Percentiles rank a stretch among this genome's conserved stretches.
phyloP scores from a whole-genome alignment of 2,113 vertebrate genomes.

The Phalacrocorax aristotelis region DNA sequence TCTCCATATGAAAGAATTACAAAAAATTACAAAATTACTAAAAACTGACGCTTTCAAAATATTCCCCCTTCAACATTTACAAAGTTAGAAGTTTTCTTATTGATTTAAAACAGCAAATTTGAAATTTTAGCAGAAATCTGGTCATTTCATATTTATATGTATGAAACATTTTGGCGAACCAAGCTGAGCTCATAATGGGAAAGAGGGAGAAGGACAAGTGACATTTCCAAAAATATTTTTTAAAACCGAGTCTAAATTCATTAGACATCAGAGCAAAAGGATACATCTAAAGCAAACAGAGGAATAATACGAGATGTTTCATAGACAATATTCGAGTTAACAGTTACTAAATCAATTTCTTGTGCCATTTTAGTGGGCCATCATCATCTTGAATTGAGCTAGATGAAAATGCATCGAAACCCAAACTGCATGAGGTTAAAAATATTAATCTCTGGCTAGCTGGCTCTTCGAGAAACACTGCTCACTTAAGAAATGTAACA shows the following conservation, averaged over 20 bases:
- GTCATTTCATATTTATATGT: background rate
- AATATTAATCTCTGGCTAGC: background rate
- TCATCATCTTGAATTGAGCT: background rate
- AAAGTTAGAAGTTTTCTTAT: background rate
- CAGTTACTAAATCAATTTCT: background rate
- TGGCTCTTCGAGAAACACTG: background rate
- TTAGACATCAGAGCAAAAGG: background rate
- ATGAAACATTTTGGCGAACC: background rate
- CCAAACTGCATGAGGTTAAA: background rate
- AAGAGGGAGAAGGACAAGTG: background rate
- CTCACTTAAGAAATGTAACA: background rate
- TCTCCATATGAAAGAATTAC: background rate
- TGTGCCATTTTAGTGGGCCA: background rate
- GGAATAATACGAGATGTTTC: background rate
- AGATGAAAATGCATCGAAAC: background rate
- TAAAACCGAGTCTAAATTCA: background rate
- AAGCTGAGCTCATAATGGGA: background rate
- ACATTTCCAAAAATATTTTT: background rate
- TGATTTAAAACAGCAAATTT: background rate
- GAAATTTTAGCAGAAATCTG: background rate
- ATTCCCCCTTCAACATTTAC: background rate
- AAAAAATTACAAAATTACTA: background rate
- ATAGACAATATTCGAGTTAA: background rate
- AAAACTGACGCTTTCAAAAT: background rate
- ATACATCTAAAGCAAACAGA: background rate